Evolutionary conservation across 2,797 vertebrate genomes (phyloP).

Genomic region (Dicrostonyx torquatus): DNA sequence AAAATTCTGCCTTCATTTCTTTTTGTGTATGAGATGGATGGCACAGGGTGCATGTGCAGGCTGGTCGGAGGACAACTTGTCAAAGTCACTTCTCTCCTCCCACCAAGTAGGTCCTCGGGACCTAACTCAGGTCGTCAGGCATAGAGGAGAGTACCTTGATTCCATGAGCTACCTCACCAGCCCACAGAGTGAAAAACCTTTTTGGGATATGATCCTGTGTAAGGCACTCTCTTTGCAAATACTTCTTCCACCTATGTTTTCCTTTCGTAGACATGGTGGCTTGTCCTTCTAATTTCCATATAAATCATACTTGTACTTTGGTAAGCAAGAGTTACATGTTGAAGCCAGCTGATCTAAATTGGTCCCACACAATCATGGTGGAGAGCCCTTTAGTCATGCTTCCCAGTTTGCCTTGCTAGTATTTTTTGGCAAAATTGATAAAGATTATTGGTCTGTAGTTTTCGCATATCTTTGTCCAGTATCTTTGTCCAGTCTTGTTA

Average conservation of each 20-base stretch:
- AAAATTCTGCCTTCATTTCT: neutral
- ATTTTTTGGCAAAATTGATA: neutral
- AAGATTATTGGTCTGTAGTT: neutral
- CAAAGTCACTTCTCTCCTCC: neutral
- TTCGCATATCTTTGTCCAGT: too few species aligned
- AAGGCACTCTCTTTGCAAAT: neutral
- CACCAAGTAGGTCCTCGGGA: neutral
- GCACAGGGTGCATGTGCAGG: too few species aligned
- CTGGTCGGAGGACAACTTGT: neutral
- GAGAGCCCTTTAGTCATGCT: neutral
- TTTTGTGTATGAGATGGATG: neutral
- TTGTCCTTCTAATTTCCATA: neutral
- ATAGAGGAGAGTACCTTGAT: neutral
- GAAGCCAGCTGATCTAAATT: neutral
- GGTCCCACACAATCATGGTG: neutral
- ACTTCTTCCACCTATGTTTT: neutral
- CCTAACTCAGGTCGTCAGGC: neutral
- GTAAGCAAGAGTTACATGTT: neutral
- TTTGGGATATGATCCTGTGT: neutral
- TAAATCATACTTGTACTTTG: neutral
- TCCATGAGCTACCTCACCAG: neutral
- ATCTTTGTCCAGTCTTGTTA: neutral
- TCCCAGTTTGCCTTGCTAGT: neutral
- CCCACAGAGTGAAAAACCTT: neutral
- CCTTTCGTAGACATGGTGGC: neutral